Conservation (phyloP, 2,888 invertebrate species). For the Mythimna loreyi region DNA sequence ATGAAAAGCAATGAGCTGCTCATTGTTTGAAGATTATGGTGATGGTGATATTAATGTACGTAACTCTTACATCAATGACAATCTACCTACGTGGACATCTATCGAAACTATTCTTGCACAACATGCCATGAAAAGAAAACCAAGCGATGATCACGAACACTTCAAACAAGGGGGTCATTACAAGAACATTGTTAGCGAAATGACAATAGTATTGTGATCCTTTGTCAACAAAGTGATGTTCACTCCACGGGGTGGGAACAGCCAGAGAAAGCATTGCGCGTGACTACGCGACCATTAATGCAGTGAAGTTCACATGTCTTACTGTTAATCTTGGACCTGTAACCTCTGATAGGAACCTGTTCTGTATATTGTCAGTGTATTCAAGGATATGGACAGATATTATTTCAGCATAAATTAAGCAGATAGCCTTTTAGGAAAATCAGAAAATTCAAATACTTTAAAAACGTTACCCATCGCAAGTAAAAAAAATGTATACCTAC, state of each 20-base stretch:
- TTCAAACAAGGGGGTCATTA: constrained; percentile 58
- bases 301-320: constrained; percentile 48
- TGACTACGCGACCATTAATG: constrained; percentile 57
- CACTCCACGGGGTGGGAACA: constrained; percentile 64
- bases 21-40: neutral
- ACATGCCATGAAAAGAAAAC: constrained; percentile 49
- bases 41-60: neutral
- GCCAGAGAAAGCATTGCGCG: constrained; percentile 66
- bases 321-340: constrained; percentile 37
- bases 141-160: constrained; percentile 46
- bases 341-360: constrained; percentile 27
- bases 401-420: no score
- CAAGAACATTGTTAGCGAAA: constrained; percentile 58
- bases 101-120: constrained; percentile 35
- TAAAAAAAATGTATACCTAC: neutral
- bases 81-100: constrained; percentile 5
- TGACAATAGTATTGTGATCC: constrained; percentile 60
- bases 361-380: neutral
- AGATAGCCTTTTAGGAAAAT: no score
- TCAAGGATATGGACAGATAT: neutral
- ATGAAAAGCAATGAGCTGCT: neutral
- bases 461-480: neutral
- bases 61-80: neutral
- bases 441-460: neutral
- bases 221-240: constrained; percentile 64